A percentile compares a stretch with the other conserved stretches of the same genome.
Evolutionary conservation across 2,797 vertebrate species (phyloP).

Genomic region (Lutjanus argentimaculatus): DNA sequence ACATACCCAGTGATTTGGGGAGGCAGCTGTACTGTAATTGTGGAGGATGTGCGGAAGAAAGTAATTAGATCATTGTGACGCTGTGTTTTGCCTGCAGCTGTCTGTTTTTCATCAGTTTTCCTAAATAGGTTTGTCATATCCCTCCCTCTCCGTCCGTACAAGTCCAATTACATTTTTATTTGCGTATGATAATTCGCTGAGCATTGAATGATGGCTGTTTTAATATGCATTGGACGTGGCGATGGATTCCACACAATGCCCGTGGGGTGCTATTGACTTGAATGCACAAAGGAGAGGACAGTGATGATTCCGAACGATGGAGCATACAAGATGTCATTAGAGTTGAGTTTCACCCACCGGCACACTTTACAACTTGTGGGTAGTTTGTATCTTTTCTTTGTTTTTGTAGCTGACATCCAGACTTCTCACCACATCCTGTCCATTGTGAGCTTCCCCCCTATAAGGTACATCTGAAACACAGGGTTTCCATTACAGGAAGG

Average conservation of each 20-base stretch:
- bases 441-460: slow-evolving; percentile 21
- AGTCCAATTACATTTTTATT: slow-evolving; percentile 60
- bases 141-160: slow-evolving; percentile 24
- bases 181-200: slow-evolving; percentile 42
- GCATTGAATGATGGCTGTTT: slow-evolving; percentile 30
- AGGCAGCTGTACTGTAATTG: slow-evolving; percentile 81
- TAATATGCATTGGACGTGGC: slow-evolving; percentile 18
- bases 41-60: slow-evolving; percentile 83
- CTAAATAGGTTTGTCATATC: slow-evolving; percentile 59
- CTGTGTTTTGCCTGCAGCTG: slow-evolving; percentile 76
- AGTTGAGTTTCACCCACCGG: background rate
- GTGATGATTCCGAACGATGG: background rate
- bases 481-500: slow-evolving; percentile 68
- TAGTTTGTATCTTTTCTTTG: slow-evolving; percentile 29
- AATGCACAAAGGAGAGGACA: slow-evolving; percentile 4
- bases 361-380: slow-evolving; percentile 8
- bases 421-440: slow-evolving; percentile 28
- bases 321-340: background rate
- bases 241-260: slow-evolving; percentile 2
- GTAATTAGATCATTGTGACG: slow-evolving; percentile 82
- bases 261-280: background rate
- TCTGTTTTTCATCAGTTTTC: slow-evolving; percentile 72
- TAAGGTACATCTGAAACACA: slow-evolving; percentile 43
- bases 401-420: slow-evolving; percentile 12
- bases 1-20: slow-evolving; percentile 67